Evolutionary conservation across 1,140 invertebrate genomes (phyloP), one percentile per base, ranked within the genome.

Genomic region (Pachypeltis micranthus): DNA sequence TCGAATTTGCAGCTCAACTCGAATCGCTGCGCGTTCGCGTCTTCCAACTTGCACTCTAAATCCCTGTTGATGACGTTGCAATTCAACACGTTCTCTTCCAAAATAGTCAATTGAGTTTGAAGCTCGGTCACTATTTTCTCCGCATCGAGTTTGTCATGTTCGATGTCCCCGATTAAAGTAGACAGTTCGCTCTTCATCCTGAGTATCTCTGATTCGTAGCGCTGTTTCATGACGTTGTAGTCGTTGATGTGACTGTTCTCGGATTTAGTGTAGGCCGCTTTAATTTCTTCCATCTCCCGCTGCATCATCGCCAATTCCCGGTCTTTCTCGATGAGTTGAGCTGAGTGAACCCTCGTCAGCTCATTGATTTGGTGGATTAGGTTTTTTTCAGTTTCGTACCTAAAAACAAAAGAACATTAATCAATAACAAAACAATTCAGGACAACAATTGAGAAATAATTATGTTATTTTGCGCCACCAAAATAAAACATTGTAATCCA

Each of bases 31-130:
- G 26, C 14, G 1, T 61, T 25, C 2, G 44, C 62, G 31, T 65
- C 61, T n/a, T 16, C 26, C 26, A 65, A 31, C 14, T 56, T n/a
- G 21, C 34, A 14, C 29, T 65, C 64, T 16, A 65, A 27, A n/a
- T 62, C 56, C 14, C 31, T 59, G 26, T 65, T 63, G 19, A 65
- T 59, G 7, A 61, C 21, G 39, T 29, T 63, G 19, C 29, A 61
- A 44, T 65, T 65, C 21, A 26, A 44, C 1, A 65, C 23, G 29
- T 65, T 65, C 56, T 65, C 61, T 58, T 67, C 62, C 47, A 67
- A 44, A 10, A 62, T 62, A 19, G 31, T 59, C n/a, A 66, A 44
- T 25, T 61, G 58, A 56, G 10, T 23, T 29, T 44, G 29, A 14
- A 67, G 58, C 29, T 63, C 47, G 34, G 63, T 21, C 14, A 67